These are phyloP conservation scores for Glaucomys volans DNA, from an alignment of 2,113 vertebrate genomes.

Conservation along the genomic window DNA sequence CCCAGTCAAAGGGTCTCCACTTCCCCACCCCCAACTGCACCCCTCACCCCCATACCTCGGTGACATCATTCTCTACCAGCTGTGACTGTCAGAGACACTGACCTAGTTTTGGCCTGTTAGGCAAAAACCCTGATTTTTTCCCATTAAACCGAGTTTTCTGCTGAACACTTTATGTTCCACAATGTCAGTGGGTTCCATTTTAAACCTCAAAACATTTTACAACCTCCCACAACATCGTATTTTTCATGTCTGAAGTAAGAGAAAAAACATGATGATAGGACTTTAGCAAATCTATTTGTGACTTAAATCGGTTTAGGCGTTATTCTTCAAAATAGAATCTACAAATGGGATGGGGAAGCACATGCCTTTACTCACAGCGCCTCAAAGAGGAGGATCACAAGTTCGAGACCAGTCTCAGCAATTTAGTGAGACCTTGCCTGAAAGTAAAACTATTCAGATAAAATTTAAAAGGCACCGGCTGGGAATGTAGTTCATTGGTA, in stretches of 20 bases:
- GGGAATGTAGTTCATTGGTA: too few relatives aligned
- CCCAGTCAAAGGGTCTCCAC: not conserved
- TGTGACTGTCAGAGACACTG: conserved; percentile 74
- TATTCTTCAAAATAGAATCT: not conserved
- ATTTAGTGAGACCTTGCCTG: too few relatives aligned
- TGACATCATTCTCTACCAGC: conserved; percentile 70
- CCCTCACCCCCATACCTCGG: not conserved
- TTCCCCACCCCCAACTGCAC: conserved; percentile 49
- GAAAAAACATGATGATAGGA: not conserved
- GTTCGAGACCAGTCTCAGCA: too few relatives aligned
- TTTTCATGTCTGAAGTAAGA: not conserved
- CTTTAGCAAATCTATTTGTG: conserved; percentile 18
- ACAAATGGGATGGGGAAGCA: too few relatives aligned
- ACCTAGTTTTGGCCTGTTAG: conserved; percentile 83
- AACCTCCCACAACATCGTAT: not conserved
- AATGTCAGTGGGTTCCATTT: not conserved
- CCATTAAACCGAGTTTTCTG: conserved; percentile 38
- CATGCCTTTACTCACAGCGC: too few relatives aligned
- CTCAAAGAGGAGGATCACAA: too few relatives aligned
- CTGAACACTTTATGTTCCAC: not conserved
- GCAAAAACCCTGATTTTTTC: conserved; percentile 13
- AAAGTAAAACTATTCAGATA: too few relatives aligned
- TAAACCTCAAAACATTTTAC: conserved; percentile 27
- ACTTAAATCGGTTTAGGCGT: too few relatives aligned
- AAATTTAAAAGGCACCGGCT: too few relatives aligned